Conservation (phyloP, 1,140 invertebrate species). For the Pseudomyrmex pallidus region DNA sequence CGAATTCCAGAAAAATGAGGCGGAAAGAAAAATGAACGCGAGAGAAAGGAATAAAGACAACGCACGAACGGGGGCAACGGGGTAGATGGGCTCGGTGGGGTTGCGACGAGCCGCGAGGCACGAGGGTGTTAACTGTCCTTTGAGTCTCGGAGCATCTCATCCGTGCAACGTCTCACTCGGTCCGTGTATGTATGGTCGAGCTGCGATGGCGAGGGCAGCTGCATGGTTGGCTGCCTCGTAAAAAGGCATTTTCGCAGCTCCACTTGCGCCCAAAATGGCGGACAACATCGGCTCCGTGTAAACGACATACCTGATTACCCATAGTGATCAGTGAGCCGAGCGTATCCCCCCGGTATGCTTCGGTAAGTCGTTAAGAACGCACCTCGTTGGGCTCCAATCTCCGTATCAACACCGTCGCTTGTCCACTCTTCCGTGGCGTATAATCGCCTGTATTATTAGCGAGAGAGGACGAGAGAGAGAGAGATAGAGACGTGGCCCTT, state of each 20-base stretch:
- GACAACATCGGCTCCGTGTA: constrained; percentile 56
- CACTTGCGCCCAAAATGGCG: constrained; percentile 66
- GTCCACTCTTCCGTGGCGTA: constrained; percentile 66
- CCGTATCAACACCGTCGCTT: constrained; percentile 34
- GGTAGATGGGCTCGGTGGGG: not conserved
- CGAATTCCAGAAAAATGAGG: constrained; percentile 40
- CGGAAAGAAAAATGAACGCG: constrained; percentile 36
- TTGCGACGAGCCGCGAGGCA: constrained; percentile 32
- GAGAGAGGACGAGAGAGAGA: not conserved
- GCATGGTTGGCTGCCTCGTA: constrained; percentile 69
- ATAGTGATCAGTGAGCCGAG: constrained; percentile 74
- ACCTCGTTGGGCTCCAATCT: constrained; percentile 66
- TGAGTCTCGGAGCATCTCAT: constrained; percentile 73
- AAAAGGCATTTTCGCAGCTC: constrained; percentile 75
- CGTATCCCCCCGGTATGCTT: constrained; percentile 66
- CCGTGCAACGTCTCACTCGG: constrained; percentile 73
- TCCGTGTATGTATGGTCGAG: constrained; percentile 67
- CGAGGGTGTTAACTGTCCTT: constrained; percentile 72
- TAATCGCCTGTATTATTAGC: constrained; percentile 70
- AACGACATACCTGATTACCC: constrained; percentile 75
- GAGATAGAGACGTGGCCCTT: not conserved
- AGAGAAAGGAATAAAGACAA: constrained; percentile 10
- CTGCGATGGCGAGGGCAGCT: constrained; percentile 50
- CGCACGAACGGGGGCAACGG: constrained; percentile 33
- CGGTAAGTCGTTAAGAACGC: constrained; percentile 73